Evolutionary conservation across 2,113 vertebrate species (phyloP).

Genomic region (Pomatostomus ruficeps): DNA sequence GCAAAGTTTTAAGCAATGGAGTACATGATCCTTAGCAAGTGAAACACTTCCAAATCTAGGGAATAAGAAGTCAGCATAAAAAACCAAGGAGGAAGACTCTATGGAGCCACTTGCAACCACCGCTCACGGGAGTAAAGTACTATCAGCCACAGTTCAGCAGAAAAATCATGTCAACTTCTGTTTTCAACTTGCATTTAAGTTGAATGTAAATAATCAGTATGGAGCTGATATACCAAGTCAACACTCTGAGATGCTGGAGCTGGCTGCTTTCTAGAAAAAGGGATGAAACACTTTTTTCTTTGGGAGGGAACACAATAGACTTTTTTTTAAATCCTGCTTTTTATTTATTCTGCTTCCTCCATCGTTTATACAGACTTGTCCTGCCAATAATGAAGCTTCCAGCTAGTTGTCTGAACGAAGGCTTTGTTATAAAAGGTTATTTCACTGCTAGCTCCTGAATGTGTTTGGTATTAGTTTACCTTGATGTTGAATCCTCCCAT

Average conservation of each 20-base stretch:
- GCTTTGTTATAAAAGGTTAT: background rate
- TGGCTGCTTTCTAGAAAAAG: background rate
- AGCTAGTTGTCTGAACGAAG: background rate
- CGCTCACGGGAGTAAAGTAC: background rate
- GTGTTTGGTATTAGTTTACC: background rate
- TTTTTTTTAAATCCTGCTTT: background rate
- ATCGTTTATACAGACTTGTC: background rate
- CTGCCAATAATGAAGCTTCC: background rate
- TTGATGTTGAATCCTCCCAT: background rate
- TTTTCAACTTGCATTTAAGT: background rate
- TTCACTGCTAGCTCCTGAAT: background rate
- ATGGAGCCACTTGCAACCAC: background rate
- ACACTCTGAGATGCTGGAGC: background rate
- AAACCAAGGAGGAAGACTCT: background rate
- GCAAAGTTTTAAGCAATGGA: background rate
- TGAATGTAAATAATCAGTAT: background rate
- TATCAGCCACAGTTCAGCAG: background rate
- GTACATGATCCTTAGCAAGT: background rate
- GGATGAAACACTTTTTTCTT: background rate
- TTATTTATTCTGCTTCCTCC: background rate
- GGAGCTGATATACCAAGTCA: background rate
- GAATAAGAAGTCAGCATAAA: background rate
- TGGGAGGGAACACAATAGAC: fast-evolving
- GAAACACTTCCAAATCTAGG: background rate
- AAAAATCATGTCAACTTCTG: background rate